Evolutionary conservation across 2,113 vertebrate species (phyloP), one percentile per base, ranked within the genome.

Genomic region (Perca fluviatilis): DNA sequence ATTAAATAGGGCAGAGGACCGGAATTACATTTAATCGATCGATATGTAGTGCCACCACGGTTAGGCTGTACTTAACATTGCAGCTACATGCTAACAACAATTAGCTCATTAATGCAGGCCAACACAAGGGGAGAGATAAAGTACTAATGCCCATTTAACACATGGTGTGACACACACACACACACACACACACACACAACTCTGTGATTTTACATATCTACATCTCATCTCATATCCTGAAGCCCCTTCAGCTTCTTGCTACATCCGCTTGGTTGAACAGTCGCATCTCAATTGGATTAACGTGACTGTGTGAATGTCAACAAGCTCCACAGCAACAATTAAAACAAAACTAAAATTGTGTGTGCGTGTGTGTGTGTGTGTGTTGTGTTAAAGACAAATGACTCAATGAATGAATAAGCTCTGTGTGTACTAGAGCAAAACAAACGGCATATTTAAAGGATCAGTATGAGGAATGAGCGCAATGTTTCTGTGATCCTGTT

Each of bases 41-140:
- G 14, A 80, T 89, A 74, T 71, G 65, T 79, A 77, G 65, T 71
- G 64, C 23, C 15, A 65, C 10, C 4, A 3, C 40, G 75, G 86
- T 84, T 10, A 8, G 5, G 56, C 67, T 82, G 30, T 65, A 67
- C 67, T 78, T 87, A 84, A 90, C 61, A 87, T 43, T 77, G 84
- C 87, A 89, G 86, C 91, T 91, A 91, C 88, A 91, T 76, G 30
- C 62, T 64, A 83, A 15, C 14, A 2, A 73, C 64, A 91, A 93
- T 93, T 85, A 93, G 57, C 51, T 78, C 50, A 79, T 89, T 87
- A 88, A 67, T 65, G 83, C 49, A 64, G 68, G 78, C 62, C 57
- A 86, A 75, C 53, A 83, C 47, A 82, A 69, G 50, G 30, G 58
- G 27, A 74, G 58, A 80, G 82, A 86, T 90, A 85, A 73, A 49